Conservation (phyloP, 2,797 vertebrate genomes). For the Amazonetta brasiliensis region DNA sequence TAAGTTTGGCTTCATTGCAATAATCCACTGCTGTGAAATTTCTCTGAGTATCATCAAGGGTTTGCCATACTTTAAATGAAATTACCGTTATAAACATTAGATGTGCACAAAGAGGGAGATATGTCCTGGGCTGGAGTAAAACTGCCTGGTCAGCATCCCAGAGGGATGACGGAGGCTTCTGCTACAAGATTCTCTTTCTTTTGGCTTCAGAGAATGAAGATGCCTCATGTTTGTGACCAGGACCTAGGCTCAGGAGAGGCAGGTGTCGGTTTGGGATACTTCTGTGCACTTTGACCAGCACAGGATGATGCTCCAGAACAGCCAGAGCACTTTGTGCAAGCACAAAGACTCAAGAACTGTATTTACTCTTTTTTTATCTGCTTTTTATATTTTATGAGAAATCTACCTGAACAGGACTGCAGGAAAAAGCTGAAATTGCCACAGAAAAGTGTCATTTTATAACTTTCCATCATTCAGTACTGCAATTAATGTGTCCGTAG, state of each 20-base stretch:
- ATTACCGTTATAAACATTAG: too few relatives aligned
- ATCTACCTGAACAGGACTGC: accelerated
- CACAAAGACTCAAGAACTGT: neutral
- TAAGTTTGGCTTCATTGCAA: neutral
- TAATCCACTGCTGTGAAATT: neutral
- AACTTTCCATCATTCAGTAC: neutral
- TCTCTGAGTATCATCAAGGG: too few relatives aligned
- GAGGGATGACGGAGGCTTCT: neutral
- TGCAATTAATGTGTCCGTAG: neutral
- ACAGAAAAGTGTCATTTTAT: neutral
- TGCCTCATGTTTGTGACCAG: neutral
- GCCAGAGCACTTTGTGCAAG: accelerated
- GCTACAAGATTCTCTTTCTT: accelerated
- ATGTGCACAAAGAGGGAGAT: neutral
- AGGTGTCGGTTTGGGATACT: neutral
- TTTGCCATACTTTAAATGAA: neutral
- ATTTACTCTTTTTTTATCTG: neutral
- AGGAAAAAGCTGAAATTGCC: neutral
- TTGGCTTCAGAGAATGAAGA: neutral
- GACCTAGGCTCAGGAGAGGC: neutral
- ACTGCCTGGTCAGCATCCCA: accelerated
- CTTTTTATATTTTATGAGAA: neutral
- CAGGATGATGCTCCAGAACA: neutral
- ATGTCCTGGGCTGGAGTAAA: neutral
- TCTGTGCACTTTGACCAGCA: neutral